A percentile compares a stretch with the other conserved stretches of the same genome.
These are phyloP conservation scores for Notocelia uddmanniana DNA, from an alignment of 2,888 invertebrate genomes.

Conservation along the genomic window DNA sequence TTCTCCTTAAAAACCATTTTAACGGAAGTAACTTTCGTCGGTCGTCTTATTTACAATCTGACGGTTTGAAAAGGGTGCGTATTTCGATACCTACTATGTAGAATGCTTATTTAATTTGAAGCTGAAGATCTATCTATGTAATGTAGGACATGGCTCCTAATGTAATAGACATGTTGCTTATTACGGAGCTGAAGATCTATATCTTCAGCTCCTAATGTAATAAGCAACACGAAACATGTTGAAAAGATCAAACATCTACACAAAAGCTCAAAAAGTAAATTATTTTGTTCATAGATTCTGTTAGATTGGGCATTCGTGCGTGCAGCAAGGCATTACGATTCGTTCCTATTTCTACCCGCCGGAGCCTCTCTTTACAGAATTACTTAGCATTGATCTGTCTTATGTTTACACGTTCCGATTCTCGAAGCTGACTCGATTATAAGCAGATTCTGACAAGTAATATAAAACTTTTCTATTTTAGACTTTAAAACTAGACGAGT, in stretches of 20 bases:
- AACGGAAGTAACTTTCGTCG: no score
- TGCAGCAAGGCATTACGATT: conserved; percentile 74
- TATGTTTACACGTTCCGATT: conserved; percentile 39
- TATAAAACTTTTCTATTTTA: conserved; percentile 7
- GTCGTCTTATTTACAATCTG: no score
- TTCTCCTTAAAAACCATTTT: no score
- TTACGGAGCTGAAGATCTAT: no score
- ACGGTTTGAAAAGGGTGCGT: no score
- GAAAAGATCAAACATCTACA: conserved; percentile 10
- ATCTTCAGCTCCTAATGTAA: background rate
- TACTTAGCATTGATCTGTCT: conserved; percentile 51
- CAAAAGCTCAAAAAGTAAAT: conserved; percentile 36
- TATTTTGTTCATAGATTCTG: conserved; percentile 67
- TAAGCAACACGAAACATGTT: background rate
- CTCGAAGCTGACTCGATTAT: background rate
- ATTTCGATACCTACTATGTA: no score
- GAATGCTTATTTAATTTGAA: no score
- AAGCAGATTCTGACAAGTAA: conserved; percentile 3
- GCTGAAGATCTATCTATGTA: no score
- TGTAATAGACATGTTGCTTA: no score
- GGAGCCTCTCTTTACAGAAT: conserved; percentile 62
- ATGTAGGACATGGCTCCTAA: no score
- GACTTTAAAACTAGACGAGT: conserved; percentile 19
- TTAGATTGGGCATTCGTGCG: conserved; percentile 77
- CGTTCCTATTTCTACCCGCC: conserved; percentile 59